These are phyloP conservation scores for Aethina tumida DNA, from an alignment of 1,140 invertebrate genomes.

Conservation along the genomic window DNA sequence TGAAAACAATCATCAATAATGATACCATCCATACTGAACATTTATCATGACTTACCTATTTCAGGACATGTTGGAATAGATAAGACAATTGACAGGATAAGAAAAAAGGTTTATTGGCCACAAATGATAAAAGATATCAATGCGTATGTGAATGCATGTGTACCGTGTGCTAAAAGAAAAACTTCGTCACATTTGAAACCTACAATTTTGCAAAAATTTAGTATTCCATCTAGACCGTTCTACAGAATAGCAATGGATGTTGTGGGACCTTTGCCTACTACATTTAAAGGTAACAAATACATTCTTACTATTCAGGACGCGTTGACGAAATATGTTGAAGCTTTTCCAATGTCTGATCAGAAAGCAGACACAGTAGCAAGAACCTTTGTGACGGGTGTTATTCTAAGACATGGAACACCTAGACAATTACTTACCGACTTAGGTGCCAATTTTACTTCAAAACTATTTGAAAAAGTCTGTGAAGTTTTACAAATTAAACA, in stretches of 20 bases:
- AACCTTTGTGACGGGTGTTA: slow-evolving; percentile 20
- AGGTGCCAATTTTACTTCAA: slow-evolving; percentile 26
- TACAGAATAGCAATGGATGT: slow-evolving; percentile 30
- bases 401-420: slow-evolving; percentile 23
- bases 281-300: slow-evolving; percentile 25
- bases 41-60: slow-evolving; percentile 11
- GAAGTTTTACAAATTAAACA: slow-evolving; percentile 26
- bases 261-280: slow-evolving; percentile 28
- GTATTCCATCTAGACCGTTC: slow-evolving; percentile 14
- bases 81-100: slow-evolving; percentile 11
- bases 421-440: slow-evolving; percentile 25
- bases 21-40: background rate
- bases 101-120: slow-evolving; percentile 14
- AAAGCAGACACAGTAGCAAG: slow-evolving; percentile 17
- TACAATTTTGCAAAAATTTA: slow-evolving; percentile 11
- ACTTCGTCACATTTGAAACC: slow-evolving; percentile 8
- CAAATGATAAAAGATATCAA: slow-evolving; percentile 15
- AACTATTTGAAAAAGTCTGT: slow-evolving; percentile 22
- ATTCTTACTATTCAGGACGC: slow-evolving; percentile 31
- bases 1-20: slow-evolving; percentile 3
- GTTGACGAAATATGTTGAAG: slow-evolving; percentile 21
- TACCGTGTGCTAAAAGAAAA: slow-evolving; percentile 16
- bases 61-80: slow-evolving; percentile 16
- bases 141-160: slow-evolving; percentile 13
- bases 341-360: slow-evolving; percentile 18